Base-by-base conservation (phyloP, 2,888 invertebrate genomes). In the Dicyrtomina minuta region DNA sequence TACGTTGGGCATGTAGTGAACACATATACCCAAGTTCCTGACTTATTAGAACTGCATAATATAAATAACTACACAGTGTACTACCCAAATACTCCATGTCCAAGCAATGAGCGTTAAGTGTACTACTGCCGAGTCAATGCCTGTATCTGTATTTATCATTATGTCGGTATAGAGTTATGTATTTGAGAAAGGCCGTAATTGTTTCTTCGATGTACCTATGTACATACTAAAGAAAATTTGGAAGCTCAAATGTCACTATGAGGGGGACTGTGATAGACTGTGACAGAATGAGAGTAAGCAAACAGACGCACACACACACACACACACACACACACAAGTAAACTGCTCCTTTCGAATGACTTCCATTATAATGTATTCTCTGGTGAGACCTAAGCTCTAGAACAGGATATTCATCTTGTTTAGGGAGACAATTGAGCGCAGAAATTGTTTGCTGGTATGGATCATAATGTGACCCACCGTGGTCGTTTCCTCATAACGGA, bases 351-450 rank as follows among this genome's bases (percentile, higher is more conserved):
- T 33, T 20, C 24, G 33, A 55, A 58, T 39, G 39, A 58, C 39
- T 58, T 15, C 17, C 33, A 58, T 33, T 33, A n/a, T 12, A 58
- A 15, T 39, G 13, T 10, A 26, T 20, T 44, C 60, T 44, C 60
- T 20, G 2, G 43, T n/a, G 60, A 44, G 22, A 43, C 22, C 26
- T 26, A 22, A 55, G 55, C 12, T 22, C 22, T 60, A 43, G 22
- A 60, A 60, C 22, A 27, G 20, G 41, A 59, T 41, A 59, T 41
- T 59, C 59, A n/a, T 59, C 39, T 41, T 59, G 41, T 59, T 59
- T 60, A 15, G 43, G 43, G 2, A 60, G 44, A 60, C 22, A 13
- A 22, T 60, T 43, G 44, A 44, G 43, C 10, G 10, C 6, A 39
- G 44, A 44, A 60, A 43, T 60, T 12, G 44, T 44, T 17, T 15